A percentile compares a stretch with the other conserved stretches of the same genome.
These are phyloP conservation scores for Stictonetta naevosa DNA, from an alignment of 2,113 vertebrate species.

Conservation along the genomic window DNA sequence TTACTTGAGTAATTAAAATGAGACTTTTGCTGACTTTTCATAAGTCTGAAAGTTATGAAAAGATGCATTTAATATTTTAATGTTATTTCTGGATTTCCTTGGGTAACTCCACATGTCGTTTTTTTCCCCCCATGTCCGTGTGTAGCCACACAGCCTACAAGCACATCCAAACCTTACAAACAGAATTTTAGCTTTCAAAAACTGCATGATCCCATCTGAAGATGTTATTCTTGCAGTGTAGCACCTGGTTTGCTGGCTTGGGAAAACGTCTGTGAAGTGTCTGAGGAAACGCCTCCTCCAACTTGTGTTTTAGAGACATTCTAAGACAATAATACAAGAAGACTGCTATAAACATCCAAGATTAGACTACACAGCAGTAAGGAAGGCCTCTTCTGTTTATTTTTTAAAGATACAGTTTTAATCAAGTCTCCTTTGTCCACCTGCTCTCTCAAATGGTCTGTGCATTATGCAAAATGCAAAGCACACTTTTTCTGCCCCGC, in stretches of 20 bases:
- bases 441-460: background rate
- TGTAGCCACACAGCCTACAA: background rate
- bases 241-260: background rate
- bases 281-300: background rate
- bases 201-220: background rate
- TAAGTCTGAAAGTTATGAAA: background rate
- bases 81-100: background rate
- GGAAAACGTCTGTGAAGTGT: background rate
- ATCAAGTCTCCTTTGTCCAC: background rate
- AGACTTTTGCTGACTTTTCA: background rate
- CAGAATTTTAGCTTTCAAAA: background rate
- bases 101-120: background rate
- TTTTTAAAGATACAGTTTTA: background rate
- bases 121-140: accelerated
- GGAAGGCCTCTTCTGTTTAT: background rate
- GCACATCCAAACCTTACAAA: background rate
- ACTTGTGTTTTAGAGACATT: background rate
- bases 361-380: background rate
- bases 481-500: background rate
- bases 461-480: background rate
- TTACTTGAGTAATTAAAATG: background rate
- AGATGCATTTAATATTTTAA: background rate
- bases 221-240: background rate
- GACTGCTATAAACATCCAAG: background rate
- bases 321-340: background rate